Base-by-base conservation (phyloP, 2,797 vertebrate species). In the Bradypus variegatus region DNA sequence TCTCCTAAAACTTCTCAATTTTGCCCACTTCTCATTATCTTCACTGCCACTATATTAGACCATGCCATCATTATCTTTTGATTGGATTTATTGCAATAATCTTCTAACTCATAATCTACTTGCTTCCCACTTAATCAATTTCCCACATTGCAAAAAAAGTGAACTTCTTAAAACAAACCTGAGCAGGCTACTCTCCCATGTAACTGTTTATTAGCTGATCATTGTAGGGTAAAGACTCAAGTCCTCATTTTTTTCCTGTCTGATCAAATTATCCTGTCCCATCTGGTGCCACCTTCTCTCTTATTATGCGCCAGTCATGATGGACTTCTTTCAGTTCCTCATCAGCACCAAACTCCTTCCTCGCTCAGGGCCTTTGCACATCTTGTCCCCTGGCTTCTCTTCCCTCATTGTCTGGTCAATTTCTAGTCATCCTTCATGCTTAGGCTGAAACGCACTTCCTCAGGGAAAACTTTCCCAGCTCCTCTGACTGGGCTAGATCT, bases 371-470 rank as follows among this genome's bases (percentile, higher is more conserved):
- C 38, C 60, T 93, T 79, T 86, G 92, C 16, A 89, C 27, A 45
- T 29, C 53, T 13, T 85, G 23, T 86, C 36, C 55, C 55, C 12
- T 60, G 4, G n/a, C 53, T 85, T 89, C 62, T 50, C 55, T 89
- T 93, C 50, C 70, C 62, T 93, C 58, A 60, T 81, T 79, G 76
- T 62, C 48, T 92, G 69, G 84, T 36, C 33, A 78, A 48, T 92
- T 89, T 73, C 77, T 64, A 8, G 12, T 88, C 58, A 67, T 70
- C 41, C 41, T 91, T 93, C 64, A 86, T 55, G 65, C 77, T 69
- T 92, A 81, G 55, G 78, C 55, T 55, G 31, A 81, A 85, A 78
- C 27, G 86, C 23, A 58, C 31, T 13, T 76, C 72, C 69, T 77
- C 78, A 75, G 79, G 86, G 78, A 58, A 86, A 67, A 65, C n/a